Evolutionary conservation across 2,888 invertebrate species (phyloP), one percentile per base, ranked within the genome.

Genomic region (Boloria selene): DNA sequence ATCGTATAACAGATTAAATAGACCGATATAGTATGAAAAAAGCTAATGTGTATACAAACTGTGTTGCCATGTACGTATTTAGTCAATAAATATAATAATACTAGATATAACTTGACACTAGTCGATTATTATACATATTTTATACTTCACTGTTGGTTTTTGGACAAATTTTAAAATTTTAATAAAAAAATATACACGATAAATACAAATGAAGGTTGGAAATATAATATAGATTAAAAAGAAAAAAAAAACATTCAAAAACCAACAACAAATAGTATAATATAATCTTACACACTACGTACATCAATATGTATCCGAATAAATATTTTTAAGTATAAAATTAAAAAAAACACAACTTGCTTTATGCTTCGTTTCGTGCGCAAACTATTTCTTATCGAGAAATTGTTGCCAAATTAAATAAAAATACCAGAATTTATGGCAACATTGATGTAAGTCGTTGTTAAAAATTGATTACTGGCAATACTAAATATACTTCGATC

Each of bases 281-380:
- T 64, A 68, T 64, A 74, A 47, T 56, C 83, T 84, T 86, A 86
- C 73, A 76, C 71, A 71, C 82, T 85, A 88, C 80, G 79, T 83
- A 85, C 79, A 70, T 72, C 72, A 73, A 83, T 86, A 88, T 84
- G 85, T 87, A 87, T 86, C 74, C 81, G 83, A 88, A 88, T 88
- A 88, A 88, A 89, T 88, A 88, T 84, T 73, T 84, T 73, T 83
- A 87, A 86, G 88, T 89, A 90, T 88, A 90, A 90, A 90, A 90
- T 87, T 88, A 86, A 88, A 88, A 84, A 82, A 90, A 86, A 86
- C 83, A 86, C 86, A 88, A 87, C 85, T 82, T 80, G 65, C 77
- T 84, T 84, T 83, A 83, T 84, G 86, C 84, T 84, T 86, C 80
- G 83, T 64, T 80, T 85, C 79, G 60, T 68, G 70, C 70, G 70